phyloP scores from a whole-genome alignment of 2,113 vertebrate genomes.

The Nannobrachium achirus region DNA sequence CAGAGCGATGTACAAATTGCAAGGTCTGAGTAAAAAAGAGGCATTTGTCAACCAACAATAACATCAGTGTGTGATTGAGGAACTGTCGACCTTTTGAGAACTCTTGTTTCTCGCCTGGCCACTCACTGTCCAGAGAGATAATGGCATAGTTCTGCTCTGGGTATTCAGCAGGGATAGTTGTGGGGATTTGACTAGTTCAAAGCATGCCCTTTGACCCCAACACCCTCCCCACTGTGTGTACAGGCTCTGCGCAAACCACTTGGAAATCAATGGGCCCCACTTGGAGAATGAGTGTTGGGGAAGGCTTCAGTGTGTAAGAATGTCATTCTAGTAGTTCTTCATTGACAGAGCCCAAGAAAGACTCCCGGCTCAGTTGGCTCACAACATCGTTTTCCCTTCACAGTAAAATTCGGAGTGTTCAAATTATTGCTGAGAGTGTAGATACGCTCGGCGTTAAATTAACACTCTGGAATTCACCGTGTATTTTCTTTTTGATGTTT shows the following conservation, averaged over 20 bases:
- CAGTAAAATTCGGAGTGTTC: too few relatives aligned
- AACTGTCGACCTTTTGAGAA: slow-evolving; percentile 32
- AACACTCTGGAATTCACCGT: too few relatives aligned
- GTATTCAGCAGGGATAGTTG: slow-evolving; percentile 35
- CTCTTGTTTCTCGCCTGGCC: slow-evolving; percentile 36
- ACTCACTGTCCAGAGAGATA: slow-evolving; percentile 44
- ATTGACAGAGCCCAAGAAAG: background rate
- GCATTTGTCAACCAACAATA: background rate
- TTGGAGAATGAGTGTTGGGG: slow-evolving; percentile 21
- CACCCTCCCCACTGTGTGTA: slow-evolving; percentile 8
- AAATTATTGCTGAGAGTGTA: too few relatives aligned
- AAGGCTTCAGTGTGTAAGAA: slow-evolving; percentile 14
- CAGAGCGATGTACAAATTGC: too few relatives aligned
- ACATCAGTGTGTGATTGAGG: slow-evolving; percentile 10
- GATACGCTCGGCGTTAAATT: too few relatives aligned
- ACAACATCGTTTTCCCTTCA: background rate
- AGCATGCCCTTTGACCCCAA: slow-evolving; percentile 30
- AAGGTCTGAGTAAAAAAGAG: background rate
- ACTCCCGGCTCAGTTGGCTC: background rate
- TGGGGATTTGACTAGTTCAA: slow-evolving; percentile 54
- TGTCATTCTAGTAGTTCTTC: slow-evolving; percentile 15
- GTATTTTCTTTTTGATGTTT: too few relatives aligned
- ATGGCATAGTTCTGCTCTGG: slow-evolving; percentile 53
- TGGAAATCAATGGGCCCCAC: slow-evolving; percentile 37
- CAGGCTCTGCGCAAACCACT: slow-evolving; percentile 24